phyloP scores from a whole-genome alignment of 1,140 invertebrate genomes.

The Sinella curviseta region DNA sequence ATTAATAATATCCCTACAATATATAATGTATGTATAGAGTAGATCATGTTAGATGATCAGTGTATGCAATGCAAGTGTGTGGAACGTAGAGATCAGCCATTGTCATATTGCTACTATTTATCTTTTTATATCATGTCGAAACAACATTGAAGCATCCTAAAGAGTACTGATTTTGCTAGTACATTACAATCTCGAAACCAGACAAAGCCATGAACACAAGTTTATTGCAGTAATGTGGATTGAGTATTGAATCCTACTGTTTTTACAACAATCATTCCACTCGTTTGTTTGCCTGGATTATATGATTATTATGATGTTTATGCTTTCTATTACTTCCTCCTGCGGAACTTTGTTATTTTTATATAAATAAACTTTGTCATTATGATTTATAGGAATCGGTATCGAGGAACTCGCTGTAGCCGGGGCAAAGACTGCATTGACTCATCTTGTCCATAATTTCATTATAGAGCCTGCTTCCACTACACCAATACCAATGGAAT shows the following conservation, averaged over 20 bases:
- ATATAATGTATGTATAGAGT: no score
- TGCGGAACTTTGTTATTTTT: background rate
- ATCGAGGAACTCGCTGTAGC: background rate
- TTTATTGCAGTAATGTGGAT: no score
- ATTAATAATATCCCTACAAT: background rate
- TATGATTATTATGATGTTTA: background rate
- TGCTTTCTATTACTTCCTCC: background rate
- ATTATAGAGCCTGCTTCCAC: background rate
- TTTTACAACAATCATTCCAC: background rate
- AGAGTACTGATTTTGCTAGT: no score
- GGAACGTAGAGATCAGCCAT: no score
- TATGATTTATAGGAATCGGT: background rate
- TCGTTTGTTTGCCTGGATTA: background rate
- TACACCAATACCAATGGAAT: background rate
- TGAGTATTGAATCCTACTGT: background rate
- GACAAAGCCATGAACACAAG: no score
- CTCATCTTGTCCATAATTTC: constrained; percentile 12
- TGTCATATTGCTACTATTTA: no score
- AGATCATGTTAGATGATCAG: no score
- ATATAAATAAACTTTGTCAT: background rate
- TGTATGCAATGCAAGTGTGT: no score
- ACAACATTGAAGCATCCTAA: no score
- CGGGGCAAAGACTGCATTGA: background rate
- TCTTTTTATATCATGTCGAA: no score
- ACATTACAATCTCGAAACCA: no score